A percentile compares a stretch with the other conserved stretches of the same genome.
phyloP scores from a whole-genome alignment of 2,888 invertebrate genomes.

The Halictus ligatus region DNA sequence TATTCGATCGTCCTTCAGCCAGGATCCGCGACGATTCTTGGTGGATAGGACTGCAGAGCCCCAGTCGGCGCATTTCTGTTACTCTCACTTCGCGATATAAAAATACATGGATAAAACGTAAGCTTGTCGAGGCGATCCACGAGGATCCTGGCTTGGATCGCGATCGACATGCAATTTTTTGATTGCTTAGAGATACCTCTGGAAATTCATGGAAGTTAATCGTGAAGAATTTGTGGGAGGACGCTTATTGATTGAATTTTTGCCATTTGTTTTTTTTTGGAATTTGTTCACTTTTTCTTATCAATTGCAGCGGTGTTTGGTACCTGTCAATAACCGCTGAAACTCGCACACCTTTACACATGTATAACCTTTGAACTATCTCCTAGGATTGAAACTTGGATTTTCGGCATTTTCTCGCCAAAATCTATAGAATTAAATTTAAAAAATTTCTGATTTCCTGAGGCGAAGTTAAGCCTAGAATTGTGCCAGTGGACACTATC shows the following conservation, averaged over 20 bases:
- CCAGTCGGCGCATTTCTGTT: slow-evolving; percentile 12
- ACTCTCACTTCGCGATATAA: slow-evolving; percentile 56
- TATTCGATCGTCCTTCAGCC: neutral
- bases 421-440: too few relatives aligned
- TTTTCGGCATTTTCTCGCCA: too few relatives aligned
- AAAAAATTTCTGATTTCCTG: too few relatives aligned
- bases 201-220: neutral
- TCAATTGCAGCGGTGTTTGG: too few relatives aligned
- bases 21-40: slow-evolving; percentile 3
- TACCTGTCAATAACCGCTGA: too few relatives aligned
- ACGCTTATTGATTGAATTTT: neutral
- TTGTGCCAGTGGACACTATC: too few relatives aligned
- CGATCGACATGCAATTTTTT: neutral
- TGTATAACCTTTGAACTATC: too few relatives aligned
- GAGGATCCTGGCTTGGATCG: slow-evolving; percentile 26
- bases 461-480: too few relatives aligned
- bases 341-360: too few relatives aligned
- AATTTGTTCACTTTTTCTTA: neutral
- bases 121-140: slow-evolving; percentile 36
- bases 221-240: neutral
- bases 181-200: neutral
- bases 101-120: slow-evolving; percentile 65
- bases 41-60: neutral
- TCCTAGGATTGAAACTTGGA: too few relatives aligned
- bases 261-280: neutral